A percentile compares a stretch with the other conserved stretches of the same genome.
These are phyloP conservation scores for Himalopsyche phryganea DNA, from an alignment of 1,140 invertebrate species.

Conservation along the genomic window DNA sequence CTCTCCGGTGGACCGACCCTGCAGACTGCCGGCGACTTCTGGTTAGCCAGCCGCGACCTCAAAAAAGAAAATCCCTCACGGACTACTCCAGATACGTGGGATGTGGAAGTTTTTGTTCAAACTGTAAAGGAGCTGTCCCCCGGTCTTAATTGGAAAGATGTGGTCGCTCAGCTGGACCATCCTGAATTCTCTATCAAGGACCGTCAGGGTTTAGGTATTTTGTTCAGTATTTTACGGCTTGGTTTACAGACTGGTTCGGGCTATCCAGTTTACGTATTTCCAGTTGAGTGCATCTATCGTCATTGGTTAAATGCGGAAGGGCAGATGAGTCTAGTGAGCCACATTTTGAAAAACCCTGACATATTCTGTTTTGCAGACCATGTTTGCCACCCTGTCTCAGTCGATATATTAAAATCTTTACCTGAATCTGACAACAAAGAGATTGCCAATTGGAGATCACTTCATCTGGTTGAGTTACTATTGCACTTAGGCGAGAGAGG, in stretches of 20 bases:
- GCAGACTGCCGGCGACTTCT: slow-evolving; percentile 61
- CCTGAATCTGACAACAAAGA: slow-evolving; percentile 93
- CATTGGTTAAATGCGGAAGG: slow-evolving; percentile 91
- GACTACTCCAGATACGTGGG: slow-evolving; percentile 66
- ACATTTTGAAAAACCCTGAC: slow-evolving; percentile 86
- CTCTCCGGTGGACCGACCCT: slow-evolving; percentile 65
- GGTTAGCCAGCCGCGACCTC: slow-evolving; percentile 52
- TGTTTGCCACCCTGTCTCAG: slow-evolving; percentile 76
- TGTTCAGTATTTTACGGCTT: slow-evolving; percentile 75
- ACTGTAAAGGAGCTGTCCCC: slow-evolving; percentile 84
- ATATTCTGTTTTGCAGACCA: slow-evolving; percentile 93
- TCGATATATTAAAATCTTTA: slow-evolving; percentile 87
- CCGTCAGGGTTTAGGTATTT: slow-evolving; percentile 73
- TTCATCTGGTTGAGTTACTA: slow-evolving; percentile 86
- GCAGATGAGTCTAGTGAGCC: slow-evolving; percentile 83
- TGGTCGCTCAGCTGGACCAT: slow-evolving; percentile 87
- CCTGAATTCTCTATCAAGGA: slow-evolving; percentile 85
- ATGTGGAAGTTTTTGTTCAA: slow-evolving; percentile 89
- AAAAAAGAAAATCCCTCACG: slow-evolving; percentile 46
- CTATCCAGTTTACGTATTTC: slow-evolving; percentile 73
- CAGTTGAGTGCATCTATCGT: slow-evolving; percentile 84
- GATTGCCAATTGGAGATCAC: slow-evolving; percentile 83
- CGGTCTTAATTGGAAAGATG: slow-evolving; percentile 87
- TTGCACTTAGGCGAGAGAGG: slow-evolving; percentile 84
- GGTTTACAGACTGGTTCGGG: slow-evolving; percentile 70